Evolutionary conservation across 2,888 invertebrate species (phyloP), one percentile per base, ranked within the genome.

Genomic region (Sabellastarte sp.): DNA sequence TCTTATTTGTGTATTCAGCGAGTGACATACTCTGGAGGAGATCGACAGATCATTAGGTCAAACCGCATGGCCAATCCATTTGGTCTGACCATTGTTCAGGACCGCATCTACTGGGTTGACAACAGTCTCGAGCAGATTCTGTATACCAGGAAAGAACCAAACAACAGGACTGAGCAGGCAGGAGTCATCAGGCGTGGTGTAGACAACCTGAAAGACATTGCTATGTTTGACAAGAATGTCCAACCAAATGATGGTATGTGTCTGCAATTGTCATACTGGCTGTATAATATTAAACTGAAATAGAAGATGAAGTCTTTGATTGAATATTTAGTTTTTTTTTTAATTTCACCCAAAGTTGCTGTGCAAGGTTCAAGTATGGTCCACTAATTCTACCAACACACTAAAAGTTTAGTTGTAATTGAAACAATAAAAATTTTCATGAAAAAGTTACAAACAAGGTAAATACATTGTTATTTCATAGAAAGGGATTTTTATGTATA

Each of bases 31-130:
- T 73, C 68, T 67, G 85, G 85, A 15, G 77, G 76, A 29, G 75
- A 75, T 31, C 71, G 84, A 24, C 91, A 92, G 79, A 88, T 93
- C 3, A 91, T 97, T 55, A 87, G 93, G 55, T 87, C 91, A 1
- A 93, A 95, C 78, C n/a, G n/a, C n/a, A 85, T 95, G 24, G 95
- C 97, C 0, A 94, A 93, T 79, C 95, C 95, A 0, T 93, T 93
- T 90, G 96, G 95, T 20, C 89, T 97, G 32, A 93, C 95, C 0
- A 88, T 97, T 0, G 89, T 92, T 77, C 90, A 91, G 33, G 88
- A 89, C 33, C 90, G 90, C 69, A 90, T 98, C 0, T 96, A 92
- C 81, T 98, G 96, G 96, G 93, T 95, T 0, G 97, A 98, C 78
- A 88, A 93, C 63, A 96, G 95, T 82, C 85, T 59, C 63, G 24